Conservation (phyloP, 2,888 invertebrate species). For the Cenopis cana region DNA sequence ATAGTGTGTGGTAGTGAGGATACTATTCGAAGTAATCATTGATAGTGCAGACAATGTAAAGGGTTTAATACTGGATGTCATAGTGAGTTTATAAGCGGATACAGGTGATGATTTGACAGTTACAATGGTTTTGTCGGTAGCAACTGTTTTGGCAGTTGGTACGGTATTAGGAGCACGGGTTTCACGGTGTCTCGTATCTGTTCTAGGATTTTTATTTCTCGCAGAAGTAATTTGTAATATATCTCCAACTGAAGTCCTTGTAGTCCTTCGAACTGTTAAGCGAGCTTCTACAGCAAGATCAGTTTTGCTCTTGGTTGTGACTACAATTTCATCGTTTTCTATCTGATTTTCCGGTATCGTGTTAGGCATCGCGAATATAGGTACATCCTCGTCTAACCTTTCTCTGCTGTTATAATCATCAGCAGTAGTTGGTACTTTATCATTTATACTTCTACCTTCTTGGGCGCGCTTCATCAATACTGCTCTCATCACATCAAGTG, state of each 20-base stretch:
- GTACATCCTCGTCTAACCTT: not conserved
- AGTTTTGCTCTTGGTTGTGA: not conserved
- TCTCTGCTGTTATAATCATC: not conserved
- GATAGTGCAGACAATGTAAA: too few relatives aligned
- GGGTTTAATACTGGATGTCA: too few relatives aligned
- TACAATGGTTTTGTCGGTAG: not conserved
- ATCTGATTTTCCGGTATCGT: not conserved
- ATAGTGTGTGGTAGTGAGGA: too few relatives aligned
- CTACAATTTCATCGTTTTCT: not conserved
- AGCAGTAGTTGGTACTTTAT: not conserved
- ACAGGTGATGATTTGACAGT: too few relatives aligned
- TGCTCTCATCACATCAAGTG: constrained; percentile 53
- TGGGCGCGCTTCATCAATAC: constrained; percentile 17
- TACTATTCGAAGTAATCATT: too few relatives aligned
- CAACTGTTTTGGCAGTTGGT: not conserved
- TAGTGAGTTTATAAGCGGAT: too few relatives aligned
- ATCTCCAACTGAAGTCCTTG: not conserved
- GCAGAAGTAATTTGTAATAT: not conserved
- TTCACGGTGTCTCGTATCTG: not conserved
- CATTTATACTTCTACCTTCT: constrained; percentile 3
- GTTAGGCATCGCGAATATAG: not conserved
- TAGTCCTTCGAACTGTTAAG: not conserved
- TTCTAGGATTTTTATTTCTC: not conserved
- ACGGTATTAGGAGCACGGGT: not conserved
- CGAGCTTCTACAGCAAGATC: not conserved